A percentile compares a stretch with the other conserved stretches of the same genome.
phyloP scores from a whole-genome alignment of 2,888 invertebrate genomes.

The Lithophane socia region DNA sequence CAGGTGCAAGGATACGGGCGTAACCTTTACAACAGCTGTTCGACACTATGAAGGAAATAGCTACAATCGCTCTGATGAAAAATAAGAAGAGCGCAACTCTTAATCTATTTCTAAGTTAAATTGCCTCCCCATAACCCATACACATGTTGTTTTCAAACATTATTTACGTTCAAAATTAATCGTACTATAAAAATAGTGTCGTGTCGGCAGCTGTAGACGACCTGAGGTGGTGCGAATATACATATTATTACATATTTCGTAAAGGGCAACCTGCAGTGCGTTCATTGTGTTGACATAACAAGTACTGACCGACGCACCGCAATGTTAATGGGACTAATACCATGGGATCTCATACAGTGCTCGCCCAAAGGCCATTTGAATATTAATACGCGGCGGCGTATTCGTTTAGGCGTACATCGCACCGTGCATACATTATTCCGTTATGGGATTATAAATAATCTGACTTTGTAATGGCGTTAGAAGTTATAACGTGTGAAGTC shows the following conservation, averaged over 20 bases:
- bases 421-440: conserved; percentile 80
- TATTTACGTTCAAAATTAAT: conserved; percentile 64
- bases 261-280: conserved; percentile 71
- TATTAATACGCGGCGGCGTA: conserved; percentile 83
- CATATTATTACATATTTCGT: conserved; percentile 73
- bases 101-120: conserved; percentile 83
- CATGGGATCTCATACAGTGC: conserved; percentile 79
- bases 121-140: conserved; percentile 58
- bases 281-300: conserved; percentile 73
- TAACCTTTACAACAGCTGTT: conserved; percentile 89
- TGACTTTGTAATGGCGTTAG: conserved; percentile 68
- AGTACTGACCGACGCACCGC: conserved; percentile 74
- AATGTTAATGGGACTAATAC: conserved; percentile 82
- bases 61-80: conserved; percentile 75
- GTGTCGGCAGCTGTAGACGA: conserved; percentile 75
- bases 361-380: conserved; percentile 85
- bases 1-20: conserved; percentile 88
- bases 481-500: conserved; percentile 70
- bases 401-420: conserved; percentile 78
- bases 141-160: conserved; percentile 69
- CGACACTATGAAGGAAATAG: conserved; percentile 80
- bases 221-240: conserved; percentile 66
- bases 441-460: conserved; percentile 80
- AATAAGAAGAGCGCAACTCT: conserved; percentile 73
- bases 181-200: conserved; percentile 69